Evolutionary conservation across 1,140 invertebrate species (phyloP).

Genomic region (Cherax destructor): DNA sequence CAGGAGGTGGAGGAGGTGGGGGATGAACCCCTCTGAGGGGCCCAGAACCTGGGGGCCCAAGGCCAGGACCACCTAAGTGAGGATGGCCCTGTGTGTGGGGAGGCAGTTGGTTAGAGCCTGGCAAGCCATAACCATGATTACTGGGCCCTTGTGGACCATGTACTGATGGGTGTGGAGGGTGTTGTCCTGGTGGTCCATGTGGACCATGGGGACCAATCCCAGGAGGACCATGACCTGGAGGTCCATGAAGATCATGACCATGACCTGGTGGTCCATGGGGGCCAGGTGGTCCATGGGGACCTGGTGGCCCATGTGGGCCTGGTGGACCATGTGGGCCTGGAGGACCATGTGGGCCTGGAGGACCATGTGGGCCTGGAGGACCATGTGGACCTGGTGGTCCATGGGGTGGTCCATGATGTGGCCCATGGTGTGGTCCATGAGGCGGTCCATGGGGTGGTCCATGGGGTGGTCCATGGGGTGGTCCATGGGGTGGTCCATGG

Average conservation of each 20-base stretch:
- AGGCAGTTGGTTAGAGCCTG: slow-evolving; percentile 38
- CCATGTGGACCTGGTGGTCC: slow-evolving; percentile 28
- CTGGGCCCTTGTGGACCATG: neutral
- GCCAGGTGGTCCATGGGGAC: slow-evolving; percentile 3
- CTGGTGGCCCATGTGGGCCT: slow-evolving; percentile 15
- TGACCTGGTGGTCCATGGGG: slow-evolving; percentile 29
- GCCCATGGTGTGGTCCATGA: slow-evolving; percentile 39
- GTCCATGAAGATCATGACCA: neutral
- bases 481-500: neutral
- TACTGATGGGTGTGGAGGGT: neutral
- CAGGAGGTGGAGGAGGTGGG: slow-evolving; percentile 49
- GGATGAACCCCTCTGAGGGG: slow-evolving; percentile 24
- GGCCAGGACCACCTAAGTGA: slow-evolving; percentile 24
- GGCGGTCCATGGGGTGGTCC: neutral
- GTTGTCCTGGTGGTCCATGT: slow-evolving; percentile 25
- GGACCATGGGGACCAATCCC: slow-evolving; percentile 31
- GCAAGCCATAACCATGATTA: slow-evolving; percentile 17
- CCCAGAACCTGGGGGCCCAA: slow-evolving; percentile 30
- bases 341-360: slow-evolving; percentile 5
- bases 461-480: slow-evolving; percentile 4
- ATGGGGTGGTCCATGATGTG: slow-evolving; percentile 41
- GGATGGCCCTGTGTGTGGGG: neutral
- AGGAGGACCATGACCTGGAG: neutral
- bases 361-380: slow-evolving; percentile 24
- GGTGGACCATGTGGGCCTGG: slow-evolving; percentile 25